Base-by-base conservation (phyloP, 1,140 invertebrate genomes). In the Cheumatopsyche charites region DNA sequence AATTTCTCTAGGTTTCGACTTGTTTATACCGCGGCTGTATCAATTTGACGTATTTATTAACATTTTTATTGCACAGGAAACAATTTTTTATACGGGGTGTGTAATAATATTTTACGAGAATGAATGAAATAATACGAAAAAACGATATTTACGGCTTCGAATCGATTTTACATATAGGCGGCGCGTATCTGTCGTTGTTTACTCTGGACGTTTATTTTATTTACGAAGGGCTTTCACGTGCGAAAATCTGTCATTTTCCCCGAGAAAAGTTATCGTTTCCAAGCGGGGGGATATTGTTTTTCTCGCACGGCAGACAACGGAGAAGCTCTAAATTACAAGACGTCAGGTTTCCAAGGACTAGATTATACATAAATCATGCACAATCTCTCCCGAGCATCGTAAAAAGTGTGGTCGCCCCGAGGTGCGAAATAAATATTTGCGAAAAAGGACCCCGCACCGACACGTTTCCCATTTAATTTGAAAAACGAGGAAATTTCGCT, bases 371-470 rank as follows among this genome's bases (percentile, higher is more conserved):
- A 72, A 72, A 72, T 72, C 62, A 42, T 67, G 21, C 29, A 1
- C 62, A 67, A 67, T 72, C 70, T 72, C 47, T 66, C 43, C 23
- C 19, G 55, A 36, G 15, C 47, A 61, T 67, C 62, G 52, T 72
- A 72, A 72, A 72, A 66, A 65, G 45, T 42, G 41, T 52, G 25
- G 52, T 52, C 23, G 62, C 43, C 63, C 17, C 65, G 45, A 72
- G 62, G 62, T 66, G 62, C 29, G 49, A 72, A 58, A 66, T 66
- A 72, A 72, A 72, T 72, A 72, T 72, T 72, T 72, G 55, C 62
- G 13, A 13, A 29, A 49, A 41, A 26, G 42, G 15, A 62, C 52
- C 29, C 29, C 3, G 29, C 29, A 9, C 29, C 3, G 9, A 36
- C 29, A 9, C 29, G n/a, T 36, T 36, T 36, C 29, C 29, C 29